These are phyloP conservation scores for Cantharis nigra DNA, from an alignment of 2,888 invertebrate species.

Conservation along the genomic window DNA sequence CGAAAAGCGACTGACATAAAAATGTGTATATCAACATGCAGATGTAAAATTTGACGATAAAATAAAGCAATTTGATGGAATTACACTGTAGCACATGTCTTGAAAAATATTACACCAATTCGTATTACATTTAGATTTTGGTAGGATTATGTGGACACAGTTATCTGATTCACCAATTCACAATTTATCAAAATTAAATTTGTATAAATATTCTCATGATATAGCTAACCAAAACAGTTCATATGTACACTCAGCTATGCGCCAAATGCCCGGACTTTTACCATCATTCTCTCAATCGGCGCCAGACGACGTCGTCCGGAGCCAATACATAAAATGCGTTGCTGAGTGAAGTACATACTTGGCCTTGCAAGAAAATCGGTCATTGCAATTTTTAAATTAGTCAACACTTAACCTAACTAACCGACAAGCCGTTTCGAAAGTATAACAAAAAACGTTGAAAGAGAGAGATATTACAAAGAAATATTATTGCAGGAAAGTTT, in stretches of 20 bases:
- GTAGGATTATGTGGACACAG: not conserved
- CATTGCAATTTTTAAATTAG: constrained; percentile 5
- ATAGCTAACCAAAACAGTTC: constrained; percentile 18
- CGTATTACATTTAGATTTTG: not conserved
- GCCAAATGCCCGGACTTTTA: constrained; percentile 29
- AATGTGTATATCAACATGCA: not conserved
- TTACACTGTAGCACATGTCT: not conserved
- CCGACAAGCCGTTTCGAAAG: not conserved
- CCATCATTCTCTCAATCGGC: constrained; percentile 31
- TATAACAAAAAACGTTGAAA: not conserved
- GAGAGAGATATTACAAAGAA: not conserved
- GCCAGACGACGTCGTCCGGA: constrained; percentile 36
- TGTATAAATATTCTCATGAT: not conserved
- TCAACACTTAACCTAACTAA: not conserved
- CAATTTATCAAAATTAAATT: not conserved
- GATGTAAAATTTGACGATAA: not conserved
- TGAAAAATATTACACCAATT: not conserved
- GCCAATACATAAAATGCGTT: constrained; percentile 36
- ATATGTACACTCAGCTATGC: constrained; percentile 18
- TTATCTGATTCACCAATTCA: not conserved
- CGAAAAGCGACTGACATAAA: not conserved
- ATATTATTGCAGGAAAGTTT: not conserved
- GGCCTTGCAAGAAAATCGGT: constrained; percentile 19
- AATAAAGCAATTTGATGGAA: not conserved
- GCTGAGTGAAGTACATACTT: constrained; percentile 24